Percentiles rank a stretch among this genome's conserved stretches.
Evolutionary conservation across 2,797 vertebrate genomes (phyloP).

Genomic region (Megaceryle alcyon): DNA sequence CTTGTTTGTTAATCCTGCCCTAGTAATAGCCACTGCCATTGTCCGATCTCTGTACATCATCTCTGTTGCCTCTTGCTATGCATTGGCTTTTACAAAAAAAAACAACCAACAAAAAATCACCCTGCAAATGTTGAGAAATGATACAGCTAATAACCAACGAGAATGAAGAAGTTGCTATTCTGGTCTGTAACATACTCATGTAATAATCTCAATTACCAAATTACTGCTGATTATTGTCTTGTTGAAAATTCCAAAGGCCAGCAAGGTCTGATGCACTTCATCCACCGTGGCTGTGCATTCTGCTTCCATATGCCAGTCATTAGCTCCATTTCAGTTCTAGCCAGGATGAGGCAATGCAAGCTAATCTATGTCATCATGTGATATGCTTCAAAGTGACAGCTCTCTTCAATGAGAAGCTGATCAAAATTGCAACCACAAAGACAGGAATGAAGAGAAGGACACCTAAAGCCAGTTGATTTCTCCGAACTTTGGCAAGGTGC

Average conservation of each 20-base stretch:
- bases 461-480: constrained; percentile 21
- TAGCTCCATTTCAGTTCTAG: constrained; percentile 51
- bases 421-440: background rate
- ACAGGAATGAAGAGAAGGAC: background rate
- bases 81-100: background rate
- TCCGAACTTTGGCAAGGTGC: constrained; percentile 5
- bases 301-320: constrained; percentile 36
- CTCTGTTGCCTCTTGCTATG: background rate
- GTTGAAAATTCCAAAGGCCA: constrained; percentile 28
- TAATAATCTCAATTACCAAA: background rate
- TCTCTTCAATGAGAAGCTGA: background rate
- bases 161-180: background rate
- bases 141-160: background rate
- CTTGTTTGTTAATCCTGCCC: background rate
- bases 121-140: background rate
- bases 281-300: background rate
- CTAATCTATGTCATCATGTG: constrained; percentile 30
- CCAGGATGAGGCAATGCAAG: constrained; percentile 19
- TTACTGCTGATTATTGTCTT: constrained; percentile 11
- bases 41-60: background rate
- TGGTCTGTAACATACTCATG: background rate
- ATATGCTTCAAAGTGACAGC: constrained; percentile 50
- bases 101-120: no score
- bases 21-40: background rate
- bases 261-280: background rate